Base-by-base conservation (phyloP, 1,140 invertebrate species). In the Araneus ventricosus region DNA sequence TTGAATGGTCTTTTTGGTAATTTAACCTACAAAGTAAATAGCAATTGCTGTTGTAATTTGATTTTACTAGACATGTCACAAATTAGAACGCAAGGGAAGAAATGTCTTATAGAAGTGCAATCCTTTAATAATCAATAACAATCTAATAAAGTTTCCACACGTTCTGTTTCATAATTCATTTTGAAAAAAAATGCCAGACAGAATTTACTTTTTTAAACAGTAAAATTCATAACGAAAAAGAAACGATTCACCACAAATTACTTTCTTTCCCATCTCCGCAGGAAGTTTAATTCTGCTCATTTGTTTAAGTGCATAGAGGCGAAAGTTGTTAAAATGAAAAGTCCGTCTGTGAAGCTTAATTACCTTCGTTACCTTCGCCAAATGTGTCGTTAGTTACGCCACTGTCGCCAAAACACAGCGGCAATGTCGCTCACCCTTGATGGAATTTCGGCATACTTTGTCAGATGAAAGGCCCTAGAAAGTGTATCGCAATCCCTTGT, bases 401-500 rank as follows among this genome's bases (percentile, higher is more conserved):
- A 41, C 80, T 45, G 4, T 84, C 45, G n/a, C 45, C 30, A 45
- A 34, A 41, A 84, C 39, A 27, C 45, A 45, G 10, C 24, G 10
- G n/a, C 17, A 8, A 39, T 27, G 39, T n/a, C n/a, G 24, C 10
- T 52, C 70, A 75, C 30, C 34, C 34, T 27, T 84, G 80, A 84
- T 84, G 45, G 80, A 27, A 52, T 84, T 45, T 84, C 80, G 80
- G 80, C 80, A 84, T 52, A 52, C 80, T 84, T 84, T 45, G 41
- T 84, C 80, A 45, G 39, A 84, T 84, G 45, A 84, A 84, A 84
- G 45, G 30, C 70, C 70, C 34, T 75, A 17, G 39, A 70, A 57
- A 57, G 63, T 45, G 63, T 27, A 88, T 75, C 63, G 34, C 61
- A 88, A 88, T 88, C 87, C 87, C 87, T 75, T 88, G 87, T 88